Conservation (phyloP, 2,888 invertebrate species). For the Amiota communis region DNA sequence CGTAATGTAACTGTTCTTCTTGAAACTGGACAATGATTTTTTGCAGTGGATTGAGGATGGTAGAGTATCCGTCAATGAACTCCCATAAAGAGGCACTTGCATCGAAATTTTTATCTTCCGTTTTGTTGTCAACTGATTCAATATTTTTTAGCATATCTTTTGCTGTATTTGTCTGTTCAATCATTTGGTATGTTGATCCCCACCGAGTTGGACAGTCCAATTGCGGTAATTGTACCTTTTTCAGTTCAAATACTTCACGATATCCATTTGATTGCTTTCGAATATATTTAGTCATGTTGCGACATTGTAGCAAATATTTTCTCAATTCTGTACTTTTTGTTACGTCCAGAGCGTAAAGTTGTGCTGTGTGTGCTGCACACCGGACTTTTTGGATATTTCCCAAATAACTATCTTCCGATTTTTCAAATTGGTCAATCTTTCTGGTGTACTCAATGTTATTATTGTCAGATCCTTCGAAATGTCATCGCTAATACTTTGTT, state of each 20-base stretch:
- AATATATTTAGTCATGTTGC: slow-evolving; percentile 36
- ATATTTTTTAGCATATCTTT: slow-evolving; percentile 34
- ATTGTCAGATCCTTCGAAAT: too few relatives aligned
- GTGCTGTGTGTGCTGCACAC: slow-evolving; percentile 42
- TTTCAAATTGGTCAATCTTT: too few relatives aligned
- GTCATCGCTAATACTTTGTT: too few relatives aligned
- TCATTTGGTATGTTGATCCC: slow-evolving; percentile 36
- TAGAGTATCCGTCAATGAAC: slow-evolving; percentile 27
- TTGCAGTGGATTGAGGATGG: slow-evolving; percentile 27
- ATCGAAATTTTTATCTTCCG: slow-evolving; percentile 30
- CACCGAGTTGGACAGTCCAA: slow-evolving; percentile 40
- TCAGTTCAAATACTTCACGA: slow-evolving; percentile 30
- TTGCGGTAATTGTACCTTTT: slow-evolving; percentile 35
- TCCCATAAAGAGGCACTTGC: slow-evolving; percentile 25
- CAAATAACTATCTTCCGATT: too few relatives aligned
- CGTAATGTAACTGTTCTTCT: slow-evolving; percentile 25
- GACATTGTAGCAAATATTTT: slow-evolving; percentile 30
- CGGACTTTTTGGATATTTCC: slow-evolving; percentile 38
- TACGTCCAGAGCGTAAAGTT: slow-evolving; percentile 41
- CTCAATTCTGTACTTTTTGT: slow-evolving; percentile 27
- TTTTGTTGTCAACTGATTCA: slow-evolving; percentile 27
- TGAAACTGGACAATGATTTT: slow-evolving; percentile 27
- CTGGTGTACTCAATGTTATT: too few relatives aligned
- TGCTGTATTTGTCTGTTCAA: slow-evolving; percentile 23
- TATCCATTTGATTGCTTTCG: slow-evolving; percentile 28